These are phyloP conservation scores for Microchrysa polita DNA, from an alignment of 2,888 invertebrate genomes.

Conservation along the genomic window DNA sequence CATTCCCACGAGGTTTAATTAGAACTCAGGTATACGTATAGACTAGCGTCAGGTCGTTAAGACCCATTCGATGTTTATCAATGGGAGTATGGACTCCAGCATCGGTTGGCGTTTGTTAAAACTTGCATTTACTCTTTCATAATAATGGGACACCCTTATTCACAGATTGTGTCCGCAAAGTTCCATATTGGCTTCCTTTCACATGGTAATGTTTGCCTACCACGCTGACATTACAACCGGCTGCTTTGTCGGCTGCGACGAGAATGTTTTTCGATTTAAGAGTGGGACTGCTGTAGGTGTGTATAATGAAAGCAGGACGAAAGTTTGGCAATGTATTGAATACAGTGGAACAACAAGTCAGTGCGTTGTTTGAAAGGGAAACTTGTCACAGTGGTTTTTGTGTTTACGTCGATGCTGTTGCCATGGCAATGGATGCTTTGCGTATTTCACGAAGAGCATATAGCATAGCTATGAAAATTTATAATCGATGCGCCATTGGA, in stretches of 20 bases:
- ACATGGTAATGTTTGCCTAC: no score
- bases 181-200: no score
- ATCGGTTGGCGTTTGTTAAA: constrained; percentile 9
- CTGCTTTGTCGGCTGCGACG: no score
- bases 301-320: neutral
- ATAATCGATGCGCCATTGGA: no score
- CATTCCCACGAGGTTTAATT: constrained; percentile 43
- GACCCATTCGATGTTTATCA: constrained; percentile 47
- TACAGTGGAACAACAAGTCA: neutral
- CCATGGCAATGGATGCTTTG: constrained; percentile 12
- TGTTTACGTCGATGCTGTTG: constrained; percentile 28
- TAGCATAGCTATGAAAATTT: neutral
- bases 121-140: neutral
- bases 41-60: constrained; percentile 32
- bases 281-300: no score
- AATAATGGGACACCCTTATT: no score
- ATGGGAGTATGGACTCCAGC: constrained; percentile 26
- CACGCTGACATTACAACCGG: no score
- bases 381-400: constrained; percentile 33
- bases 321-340: constrained; percentile 1
- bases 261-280: no score
- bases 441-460: neutral
- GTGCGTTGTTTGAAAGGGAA: constrained; percentile 39
- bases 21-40: constrained; percentile 23
- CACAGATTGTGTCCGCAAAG: no score